These are phyloP conservation scores for Dolichallabes microphthalmus DNA, from an alignment of 2,113 vertebrate genomes.

Conservation along the genomic window DNA sequence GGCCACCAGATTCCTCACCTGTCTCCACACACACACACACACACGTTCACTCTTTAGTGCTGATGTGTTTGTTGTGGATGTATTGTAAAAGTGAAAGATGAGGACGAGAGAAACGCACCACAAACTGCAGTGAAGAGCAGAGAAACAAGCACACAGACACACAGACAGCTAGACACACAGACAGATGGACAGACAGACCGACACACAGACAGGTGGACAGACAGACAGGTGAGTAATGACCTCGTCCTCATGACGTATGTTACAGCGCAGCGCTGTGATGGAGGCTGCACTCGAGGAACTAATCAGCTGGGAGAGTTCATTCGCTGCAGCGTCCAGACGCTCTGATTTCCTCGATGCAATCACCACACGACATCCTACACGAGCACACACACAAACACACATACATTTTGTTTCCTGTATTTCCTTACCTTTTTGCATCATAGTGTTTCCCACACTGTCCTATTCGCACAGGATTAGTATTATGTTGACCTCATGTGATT, in stretches of 20 bases:
- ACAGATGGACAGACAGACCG: not conserved
- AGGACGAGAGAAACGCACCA: not conserved
- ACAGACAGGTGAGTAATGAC: not conserved
- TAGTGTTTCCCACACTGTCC: too few species aligned
- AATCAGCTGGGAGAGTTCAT: not conserved
- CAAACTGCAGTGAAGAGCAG: not conserved
- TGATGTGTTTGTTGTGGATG: not conserved
- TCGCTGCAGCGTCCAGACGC: too few species aligned
- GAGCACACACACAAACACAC: too few species aligned
- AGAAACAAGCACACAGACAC: not conserved
- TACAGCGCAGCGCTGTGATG: not conserved
- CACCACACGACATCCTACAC: too few species aligned
- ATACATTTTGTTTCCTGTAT: too few species aligned
- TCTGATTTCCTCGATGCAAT: too few species aligned
- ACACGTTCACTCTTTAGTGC: not conserved
- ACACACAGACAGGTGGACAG: not conserved
- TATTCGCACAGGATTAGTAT: too few species aligned
- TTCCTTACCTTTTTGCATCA: too few species aligned
- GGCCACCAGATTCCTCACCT: constrained; percentile 85
- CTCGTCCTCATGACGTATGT: not conserved
- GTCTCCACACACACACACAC: constrained; percentile 7
- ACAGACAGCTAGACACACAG: not conserved
- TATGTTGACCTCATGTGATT: too few species aligned
- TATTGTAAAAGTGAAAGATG: too few species aligned
- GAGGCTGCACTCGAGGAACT: not conserved